Conservation (phyloP, 2,888 invertebrate species). For the Nematopogon swammerdamellus region DNA sequence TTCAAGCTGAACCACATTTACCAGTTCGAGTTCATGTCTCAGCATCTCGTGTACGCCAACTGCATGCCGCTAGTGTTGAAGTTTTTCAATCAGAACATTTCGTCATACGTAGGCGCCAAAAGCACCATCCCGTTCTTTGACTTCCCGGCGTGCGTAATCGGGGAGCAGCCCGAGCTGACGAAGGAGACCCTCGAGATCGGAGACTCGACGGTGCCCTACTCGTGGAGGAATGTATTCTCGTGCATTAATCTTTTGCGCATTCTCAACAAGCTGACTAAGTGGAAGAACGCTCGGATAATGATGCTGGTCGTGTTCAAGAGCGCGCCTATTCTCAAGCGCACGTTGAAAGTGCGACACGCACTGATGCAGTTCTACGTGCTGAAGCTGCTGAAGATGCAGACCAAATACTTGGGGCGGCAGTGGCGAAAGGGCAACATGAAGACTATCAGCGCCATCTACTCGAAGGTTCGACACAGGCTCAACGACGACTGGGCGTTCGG, state of each 20-base stretch:
- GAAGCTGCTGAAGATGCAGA: slow-evolving; percentile 98
- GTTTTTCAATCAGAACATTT: slow-evolving; percentile 98
- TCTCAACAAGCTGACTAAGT: slow-evolving; percentile 97
- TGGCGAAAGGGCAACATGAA: slow-evolving; percentile 99
- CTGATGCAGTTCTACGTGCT: slow-evolving; percentile 98
- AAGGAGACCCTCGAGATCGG: slow-evolving; percentile 87
- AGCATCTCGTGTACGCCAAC: slow-evolving; percentile 98
- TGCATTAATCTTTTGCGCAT: slow-evolving; percentile 95
- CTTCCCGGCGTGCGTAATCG: slow-evolving; percentile 94
- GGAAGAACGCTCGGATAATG: slow-evolving; percentile 99
- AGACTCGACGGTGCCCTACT: slow-evolving; percentile 75
- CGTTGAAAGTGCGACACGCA: slow-evolving; percentile 91
- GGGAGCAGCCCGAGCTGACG: slow-evolving; percentile 91
- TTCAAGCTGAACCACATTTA: slow-evolving; percentile 96
- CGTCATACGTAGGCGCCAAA: slow-evolving; percentile 91
- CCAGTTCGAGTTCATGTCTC: slow-evolving; percentile 99
- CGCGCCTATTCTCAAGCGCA: slow-evolving; percentile 95
- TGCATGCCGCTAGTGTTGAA: slow-evolving; percentile 97
- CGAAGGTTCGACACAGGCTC: slow-evolving; percentile 91
- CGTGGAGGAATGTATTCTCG: slow-evolving; percentile 98
- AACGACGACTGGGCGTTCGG: slow-evolving; percentile 99
- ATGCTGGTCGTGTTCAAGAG: slow-evolving; percentile 99
- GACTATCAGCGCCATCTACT: slow-evolving; percentile 98
- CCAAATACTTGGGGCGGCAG: slow-evolving; percentile 96
- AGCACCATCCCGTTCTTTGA: slow-evolving; percentile 92